Base-by-base conservation (phyloP, 2,888 invertebrate genomes). In the Agrotis puta region DNA sequence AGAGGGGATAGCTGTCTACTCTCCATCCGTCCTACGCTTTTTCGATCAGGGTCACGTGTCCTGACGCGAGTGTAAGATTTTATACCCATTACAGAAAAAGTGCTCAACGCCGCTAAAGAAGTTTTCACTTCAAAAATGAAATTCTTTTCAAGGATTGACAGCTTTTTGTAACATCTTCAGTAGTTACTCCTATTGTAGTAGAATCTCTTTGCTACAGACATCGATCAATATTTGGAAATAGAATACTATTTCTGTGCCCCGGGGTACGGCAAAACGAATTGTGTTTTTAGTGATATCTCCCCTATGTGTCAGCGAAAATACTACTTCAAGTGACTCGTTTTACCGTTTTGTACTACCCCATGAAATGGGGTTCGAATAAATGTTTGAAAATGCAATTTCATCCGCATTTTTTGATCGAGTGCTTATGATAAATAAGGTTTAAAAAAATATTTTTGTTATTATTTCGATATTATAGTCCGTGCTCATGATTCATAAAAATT, bases 161-260 rank as follows among this genome's bases (percentile, higher is more conserved):
- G 33, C 43, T 56, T 20, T 70, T 61, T 61, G 7, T 56, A 57
- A 20, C 24, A 50, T 71, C 54, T 50, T n/a, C 13, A 58, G 43
- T 62, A 33, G 9, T 0, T 33, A 20, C 43, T 64, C 24, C n/a
- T 59, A 51, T 54, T 72, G 11, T 65, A 59, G 47, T 39, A 61
- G 27, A 18, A 33, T 22, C 51, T 66, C 83, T 27, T 69, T 65
- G n/a, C 48, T 66, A 47, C 22, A 45, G 53, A 79, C 61, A 79
- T 73, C 74, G 66, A 80, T 80, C 64, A 67, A 74, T 83, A 80
- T 70, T 33, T 80, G 64, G 61, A 66, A 70, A 80, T 70, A 74
- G 75, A 79, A 83, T 83, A 74, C 83, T 65, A 83, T 83, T 74
- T 63, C 62, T 80, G 62, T 74, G 65, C 67, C 81, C 75, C 11